Base-by-base conservation (phyloP, 2,797 vertebrate genomes). In the Merluccius polli region DNA sequence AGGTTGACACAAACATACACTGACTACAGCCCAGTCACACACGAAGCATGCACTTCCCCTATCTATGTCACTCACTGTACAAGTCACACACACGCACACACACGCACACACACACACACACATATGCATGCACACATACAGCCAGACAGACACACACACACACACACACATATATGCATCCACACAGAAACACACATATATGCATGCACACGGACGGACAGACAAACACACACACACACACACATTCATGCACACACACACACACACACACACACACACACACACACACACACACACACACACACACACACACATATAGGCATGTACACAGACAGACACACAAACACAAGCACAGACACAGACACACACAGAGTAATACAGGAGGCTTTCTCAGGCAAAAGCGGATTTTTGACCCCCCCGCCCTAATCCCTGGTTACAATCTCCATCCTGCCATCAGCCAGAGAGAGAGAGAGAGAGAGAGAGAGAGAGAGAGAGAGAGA, bases 351-450 rank as follows among this genome's bases (percentile, higher is more conserved):
- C 82, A 81, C 79, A 75, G 77, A 80, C 83, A 80, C 82, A 74
- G 71, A 73, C 78, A 35, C 74, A 80, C 67, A n/a, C 69, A 82
- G 0, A 83, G 79, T 87, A 87, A 89, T 87, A 89, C 87, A 81
- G 84, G 83, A 92, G 89, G 94, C 92, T 93, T 94, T 95, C 93
- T 91, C 94, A 78, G 84, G 92, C 90, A 92, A 96, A 96, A 96
- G 95, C 95, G 91, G 95, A 96, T 97, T 95, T 95, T 90, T 93
- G 89, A 92, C 93, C 91, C 92, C 94, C 92, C 93, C 91, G 91
- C 94, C 92, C 93, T 97, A 96, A 97, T 97, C 96, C 94, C 92
- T 18, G 0, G 89, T 91, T 91, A 93, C 94, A 95, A 95, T 97
- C 96, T 96, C 95, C 93, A 93, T 91, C 93, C 94, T 93, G 92